Percentiles rank a stretch among this genome's conserved stretches.
These are phyloP conservation scores for Hyphantria cunea DNA, from an alignment of 1,140 invertebrate species.

Conservation along the genomic window DNA sequence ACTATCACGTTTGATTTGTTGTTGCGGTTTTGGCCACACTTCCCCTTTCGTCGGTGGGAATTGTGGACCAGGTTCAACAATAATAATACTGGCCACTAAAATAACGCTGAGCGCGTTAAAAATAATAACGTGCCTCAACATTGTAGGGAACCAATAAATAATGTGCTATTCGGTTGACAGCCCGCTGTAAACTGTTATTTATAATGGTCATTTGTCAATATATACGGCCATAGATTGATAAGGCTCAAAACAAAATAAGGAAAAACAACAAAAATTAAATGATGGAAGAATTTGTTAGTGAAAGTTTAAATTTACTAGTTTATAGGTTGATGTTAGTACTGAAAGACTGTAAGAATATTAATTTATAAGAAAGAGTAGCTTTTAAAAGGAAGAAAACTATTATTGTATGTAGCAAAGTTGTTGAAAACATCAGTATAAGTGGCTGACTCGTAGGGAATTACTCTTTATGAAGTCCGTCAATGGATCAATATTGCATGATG, in stretches of 20 bases:
- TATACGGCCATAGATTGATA: conserved; percentile 6
- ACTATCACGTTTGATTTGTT: conserved; percentile 52
- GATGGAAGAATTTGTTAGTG: too few relatives aligned
- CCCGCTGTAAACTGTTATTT: conserved; percentile 14
- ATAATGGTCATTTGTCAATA: neutral
- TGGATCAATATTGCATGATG: too few relatives aligned
- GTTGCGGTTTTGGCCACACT: conserved; percentile 82
- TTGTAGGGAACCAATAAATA: conserved; percentile 14
- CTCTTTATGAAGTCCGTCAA: too few relatives aligned
- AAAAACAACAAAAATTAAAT: too few relatives aligned
- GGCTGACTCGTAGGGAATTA: too few relatives aligned
- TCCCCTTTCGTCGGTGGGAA: conserved; percentile 78
- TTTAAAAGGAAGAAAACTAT: too few relatives aligned
- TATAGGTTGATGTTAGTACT: too few relatives aligned
- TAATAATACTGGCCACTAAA: conserved; percentile 35
- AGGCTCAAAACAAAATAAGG: neutral
- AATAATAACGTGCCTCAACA: conserved; percentile 35
- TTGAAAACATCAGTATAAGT: too few relatives aligned
- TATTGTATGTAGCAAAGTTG: too few relatives aligned
- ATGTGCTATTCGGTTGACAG: conserved; percentile 17
- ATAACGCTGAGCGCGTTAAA: conserved; percentile 36
- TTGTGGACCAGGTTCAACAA: conserved; percentile 61
- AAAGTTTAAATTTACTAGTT: too few relatives aligned
- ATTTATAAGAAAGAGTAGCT: too few relatives aligned
- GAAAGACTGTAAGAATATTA: too few relatives aligned